Evolutionary conservation across 2,113 vertebrate genomes (phyloP), one percentile per base, ranked within the genome.

Genomic region (Coreoperca whiteheadi): DNA sequence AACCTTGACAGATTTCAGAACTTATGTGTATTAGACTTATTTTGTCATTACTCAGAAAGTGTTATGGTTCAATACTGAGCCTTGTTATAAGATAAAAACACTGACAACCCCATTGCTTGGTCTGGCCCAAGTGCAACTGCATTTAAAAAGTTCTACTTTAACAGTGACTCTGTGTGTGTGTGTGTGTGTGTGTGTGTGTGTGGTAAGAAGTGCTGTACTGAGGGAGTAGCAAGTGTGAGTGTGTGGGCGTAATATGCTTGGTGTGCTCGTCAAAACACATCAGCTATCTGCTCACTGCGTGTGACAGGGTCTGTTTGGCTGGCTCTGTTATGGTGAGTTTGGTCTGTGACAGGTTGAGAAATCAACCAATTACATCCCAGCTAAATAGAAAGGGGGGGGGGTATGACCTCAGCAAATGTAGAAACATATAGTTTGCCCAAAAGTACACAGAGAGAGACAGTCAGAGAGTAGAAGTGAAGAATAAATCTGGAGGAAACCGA

Each of bases 311-410:
- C 71, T 83, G 87, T 92, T 91, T 85, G 81, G 37, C 82, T 23
- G 34, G 25, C 48, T 94, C 79, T 48, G 91, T 82, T 88, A 93
- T 84, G 91, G 88, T 87, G 87, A 81, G 74, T 91, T 87, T 85
- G 79, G 83, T 89, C 81, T 81, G 68, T 92, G 92, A 92, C 94
- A 93, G 85, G 86, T 78, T 80, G 80, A 87, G 81, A 92, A 92
- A 93, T 89, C 82, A 87, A 83, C 82, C 79, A 89, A 89, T 92
- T 91, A 90, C 71, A 74, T 53, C 59, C 25, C 7, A 66, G 76
- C 60, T 73, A 79, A 77, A 87, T 21, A 75, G 76, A 32, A 66
- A 65, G 21, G 54, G 50, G 8, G 15, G 34, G 32, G 25, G 7
- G 53, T 34, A 34, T 5, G 32, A 34, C 32, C 14, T 46, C 43